These are phyloP conservation scores for Synanthedon formicaeformis DNA, from an alignment of 2,888 invertebrate genomes.

Conservation along the genomic window DNA sequence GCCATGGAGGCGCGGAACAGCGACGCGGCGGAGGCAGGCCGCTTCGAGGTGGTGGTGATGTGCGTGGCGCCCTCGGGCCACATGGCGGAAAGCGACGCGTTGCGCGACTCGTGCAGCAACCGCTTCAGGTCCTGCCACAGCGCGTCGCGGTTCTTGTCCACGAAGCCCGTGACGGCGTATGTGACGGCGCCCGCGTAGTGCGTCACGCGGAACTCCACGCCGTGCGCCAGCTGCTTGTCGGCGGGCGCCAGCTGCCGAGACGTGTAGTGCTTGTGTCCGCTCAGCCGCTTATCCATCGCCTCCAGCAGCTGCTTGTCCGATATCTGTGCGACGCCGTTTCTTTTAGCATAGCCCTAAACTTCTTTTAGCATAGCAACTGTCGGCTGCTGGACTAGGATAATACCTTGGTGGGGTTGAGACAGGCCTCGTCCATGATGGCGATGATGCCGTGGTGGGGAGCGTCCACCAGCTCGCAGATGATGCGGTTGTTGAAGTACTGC, in stretches of 20 bases:
- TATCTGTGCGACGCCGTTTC: conserved; percentile 28
- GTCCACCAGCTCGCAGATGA: conserved; percentile 96
- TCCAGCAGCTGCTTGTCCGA: conserved; percentile 85
- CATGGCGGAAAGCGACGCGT: conserved; percentile 84
- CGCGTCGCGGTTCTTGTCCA: conserved; percentile 98
- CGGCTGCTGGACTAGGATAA: too few relatives aligned
- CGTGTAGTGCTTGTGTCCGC: conserved; percentile 89
- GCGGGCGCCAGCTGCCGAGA: conserved; percentile 86
- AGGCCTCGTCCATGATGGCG: conserved; percentile 97
- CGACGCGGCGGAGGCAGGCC: conserved; percentile 94
- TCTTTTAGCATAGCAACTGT: too few relatives aligned
- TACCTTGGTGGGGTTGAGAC: conserved; percentile 92
- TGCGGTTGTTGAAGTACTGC: conserved; percentile 97
- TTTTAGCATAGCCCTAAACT: too few relatives aligned
- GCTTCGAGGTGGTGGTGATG: conserved; percentile 93
- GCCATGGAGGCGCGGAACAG: conserved; percentile 96
- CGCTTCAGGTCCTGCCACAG: conserved; percentile 97
- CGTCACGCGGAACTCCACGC: conserved; percentile 85
- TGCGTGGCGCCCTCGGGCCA: conserved; percentile 97
- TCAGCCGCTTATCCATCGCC: conserved; percentile 91
- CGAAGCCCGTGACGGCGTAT: conserved; percentile 89
- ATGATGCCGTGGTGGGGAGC: conserved; percentile 91
- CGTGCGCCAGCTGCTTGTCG: conserved; percentile 84
- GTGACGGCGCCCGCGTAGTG: conserved; percentile 98
- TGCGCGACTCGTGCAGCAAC: conserved; percentile 85